Evolutionary conservation across 2,113 vertebrate genomes (phyloP).

Genomic region (Accipiter virgatus): DNA sequence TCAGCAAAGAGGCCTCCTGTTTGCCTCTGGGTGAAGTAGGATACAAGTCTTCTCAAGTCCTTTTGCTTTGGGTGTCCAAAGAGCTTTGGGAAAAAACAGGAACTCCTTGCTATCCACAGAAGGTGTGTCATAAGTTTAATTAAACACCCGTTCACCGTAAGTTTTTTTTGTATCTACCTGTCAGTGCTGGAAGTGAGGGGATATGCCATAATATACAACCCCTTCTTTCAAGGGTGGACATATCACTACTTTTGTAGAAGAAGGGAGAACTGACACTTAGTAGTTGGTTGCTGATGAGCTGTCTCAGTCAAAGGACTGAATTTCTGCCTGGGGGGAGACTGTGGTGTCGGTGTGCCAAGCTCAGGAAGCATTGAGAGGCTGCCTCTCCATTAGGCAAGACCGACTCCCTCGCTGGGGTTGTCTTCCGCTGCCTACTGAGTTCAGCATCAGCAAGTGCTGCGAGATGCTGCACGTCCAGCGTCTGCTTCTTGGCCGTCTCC

Average conservation of each 20-base stretch:
- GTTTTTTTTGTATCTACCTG: not conserved
- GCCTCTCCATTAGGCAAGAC: not conserved
- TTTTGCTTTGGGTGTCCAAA: not conserved
- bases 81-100: not conserved
- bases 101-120: not conserved
- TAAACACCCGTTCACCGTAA: not conserved
- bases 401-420: not conserved
- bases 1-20: not conserved
- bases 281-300: not conserved
- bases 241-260: not conserved
- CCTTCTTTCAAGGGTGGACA: not conserved
- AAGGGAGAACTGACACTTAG: not conserved
- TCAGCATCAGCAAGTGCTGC: not conserved
- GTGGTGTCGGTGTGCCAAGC: not conserved
- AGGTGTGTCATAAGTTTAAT: not conserved
- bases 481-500: not conserved
- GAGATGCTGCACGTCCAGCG: rapidly evolving
- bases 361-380: not conserved
- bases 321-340: not conserved
- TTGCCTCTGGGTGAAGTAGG: not conserved
- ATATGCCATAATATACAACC: not conserved
- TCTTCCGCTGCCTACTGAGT: not conserved
- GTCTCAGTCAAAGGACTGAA: not conserved
- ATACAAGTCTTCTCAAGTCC: slow-evolving; percentile 9
- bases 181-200: not conserved